These are phyloP conservation scores for Petromus typicus DNA, from an alignment of 2,113 vertebrate genomes.

Conservation along the genomic window DNA sequence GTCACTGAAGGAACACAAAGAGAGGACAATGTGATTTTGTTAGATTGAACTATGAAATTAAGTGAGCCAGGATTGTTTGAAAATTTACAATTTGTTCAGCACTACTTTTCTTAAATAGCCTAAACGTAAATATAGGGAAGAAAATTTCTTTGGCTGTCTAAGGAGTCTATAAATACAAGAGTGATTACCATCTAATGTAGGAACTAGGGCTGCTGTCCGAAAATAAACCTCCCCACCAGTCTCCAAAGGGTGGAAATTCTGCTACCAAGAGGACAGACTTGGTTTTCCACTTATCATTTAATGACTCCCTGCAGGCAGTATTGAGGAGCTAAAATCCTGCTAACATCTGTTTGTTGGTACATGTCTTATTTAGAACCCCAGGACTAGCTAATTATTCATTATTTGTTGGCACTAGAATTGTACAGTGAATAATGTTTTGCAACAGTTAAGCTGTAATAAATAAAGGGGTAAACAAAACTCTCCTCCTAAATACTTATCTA, in stretches of 20 bases:
- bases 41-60: background rate
- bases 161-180: constrained; percentile 8
- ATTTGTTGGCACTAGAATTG: constrained; percentile 54
- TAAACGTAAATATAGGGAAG: constrained; percentile 29
- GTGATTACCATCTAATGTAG: background rate
- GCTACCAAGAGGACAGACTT: constrained; percentile 63
- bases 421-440: constrained; percentile 17
- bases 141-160: background rate
- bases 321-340: constrained; percentile 48
- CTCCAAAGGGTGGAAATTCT: constrained; percentile 38
- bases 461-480: constrained; percentile 58
- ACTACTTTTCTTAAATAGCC: background rate
- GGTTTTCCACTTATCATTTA: constrained; percentile 71
- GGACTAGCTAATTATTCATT: constrained; percentile 65
- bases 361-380: constrained; percentile 62
- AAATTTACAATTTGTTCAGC: constrained; percentile 3
- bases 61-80: background rate
- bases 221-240: background rate
- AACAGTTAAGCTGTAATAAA: constrained; percentile 66
- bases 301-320: constrained; percentile 72
- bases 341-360: constrained; percentile 59
- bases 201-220: constrained; percentile 14
- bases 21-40: background rate
- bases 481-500: constrained; percentile 43
- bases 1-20: background rate